Evolutionary conservation across 2,888 invertebrate species (phyloP).

Genomic region (Ptilodon capucinus): DNA sequence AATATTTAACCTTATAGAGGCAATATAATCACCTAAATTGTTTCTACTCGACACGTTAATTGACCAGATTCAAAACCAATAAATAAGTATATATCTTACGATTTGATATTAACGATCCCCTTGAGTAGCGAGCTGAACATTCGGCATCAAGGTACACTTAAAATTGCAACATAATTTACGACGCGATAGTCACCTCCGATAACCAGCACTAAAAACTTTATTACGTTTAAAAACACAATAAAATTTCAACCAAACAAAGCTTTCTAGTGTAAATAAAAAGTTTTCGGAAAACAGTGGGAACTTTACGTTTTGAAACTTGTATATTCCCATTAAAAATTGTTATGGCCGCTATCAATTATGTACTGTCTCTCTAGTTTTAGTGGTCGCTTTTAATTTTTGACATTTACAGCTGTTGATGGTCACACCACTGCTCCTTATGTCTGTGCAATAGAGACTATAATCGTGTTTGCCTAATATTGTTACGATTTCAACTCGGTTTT

Average conservation of each 20-base stretch:
- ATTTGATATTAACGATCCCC: conserved; percentile 21
- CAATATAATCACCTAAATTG: no score
- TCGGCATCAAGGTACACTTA: conserved; percentile 21
- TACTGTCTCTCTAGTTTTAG: conserved; percentile 68
- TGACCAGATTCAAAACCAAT: background rate
- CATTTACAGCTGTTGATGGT: conserved; percentile 49
- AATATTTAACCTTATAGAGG: no score
- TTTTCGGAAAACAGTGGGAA: conserved; percentile 59
- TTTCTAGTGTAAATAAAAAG: conserved; percentile 61
- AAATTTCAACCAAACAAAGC: conserved; percentile 63
- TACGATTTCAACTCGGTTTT: conserved; percentile 7
- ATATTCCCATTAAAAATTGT: conserved; percentile 69
- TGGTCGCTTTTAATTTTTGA: conserved; percentile 65
- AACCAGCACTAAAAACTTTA: conserved; percentile 52
- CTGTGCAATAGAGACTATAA: conserved; percentile 1
- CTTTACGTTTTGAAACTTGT: conserved; percentile 45
- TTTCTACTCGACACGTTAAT: background rate
- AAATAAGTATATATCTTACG: conserved; percentile 24
- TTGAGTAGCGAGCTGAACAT: conserved; percentile 1
- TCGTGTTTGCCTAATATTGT: conserved; percentile 1
- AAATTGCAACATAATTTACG: conserved; percentile 45
- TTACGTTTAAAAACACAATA: conserved; percentile 65
- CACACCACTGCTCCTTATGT: conserved; percentile 11
- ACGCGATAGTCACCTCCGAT: conserved; percentile 47
- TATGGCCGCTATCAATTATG: conserved; percentile 69